Evolutionary conservation across 2,888 invertebrate genomes (phyloP).

Genomic region (Catocala sponsa): DNA sequence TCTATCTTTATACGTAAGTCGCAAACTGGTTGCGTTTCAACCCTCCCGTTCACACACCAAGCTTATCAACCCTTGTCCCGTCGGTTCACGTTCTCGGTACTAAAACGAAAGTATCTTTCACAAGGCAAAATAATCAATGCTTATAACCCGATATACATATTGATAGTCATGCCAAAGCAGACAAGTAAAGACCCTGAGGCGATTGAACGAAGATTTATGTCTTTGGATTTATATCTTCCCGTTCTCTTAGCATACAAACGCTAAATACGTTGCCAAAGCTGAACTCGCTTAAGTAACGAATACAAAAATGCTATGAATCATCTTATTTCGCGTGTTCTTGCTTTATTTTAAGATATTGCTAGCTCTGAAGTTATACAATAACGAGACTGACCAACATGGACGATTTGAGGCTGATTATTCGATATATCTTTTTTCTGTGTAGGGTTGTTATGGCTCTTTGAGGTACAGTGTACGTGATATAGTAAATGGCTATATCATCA

Average conservation of each 20-base stretch:
- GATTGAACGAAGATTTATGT: slow-evolving; percentile 13
- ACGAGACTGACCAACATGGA: too few relatives aligned
- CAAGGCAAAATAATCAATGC: slow-evolving; percentile 3
- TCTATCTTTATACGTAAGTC: too few relatives aligned
- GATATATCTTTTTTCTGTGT: too few relatives aligned
- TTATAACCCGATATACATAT: slow-evolving; percentile 3
- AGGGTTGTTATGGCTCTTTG: too few relatives aligned
- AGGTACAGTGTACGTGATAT: too few relatives aligned
- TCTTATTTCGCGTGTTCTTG: too few relatives aligned
- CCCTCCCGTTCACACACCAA: too few relatives aligned
- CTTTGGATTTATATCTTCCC: slow-evolving; percentile 8
- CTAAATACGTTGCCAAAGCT: slow-evolving; percentile 1
- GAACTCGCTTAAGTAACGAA: not conserved
- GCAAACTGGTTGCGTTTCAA: too few relatives aligned
- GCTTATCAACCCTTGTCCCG: not conserved
- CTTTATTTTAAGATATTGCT: too few relatives aligned
- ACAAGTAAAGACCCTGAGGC: slow-evolving; percentile 12
- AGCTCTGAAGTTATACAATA: too few relatives aligned
- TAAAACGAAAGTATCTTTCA: not conserved
- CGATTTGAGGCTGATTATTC: too few relatives aligned
- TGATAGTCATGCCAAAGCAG: slow-evolving; percentile 10
- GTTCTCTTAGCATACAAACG: slow-evolving; percentile 10
- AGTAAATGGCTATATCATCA: too few relatives aligned
- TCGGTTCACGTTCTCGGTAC: not conserved
- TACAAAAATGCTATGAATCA: not conserved